Conservation (phyloP, 1,140 invertebrate species). For the Heliothis virescens region DNA sequence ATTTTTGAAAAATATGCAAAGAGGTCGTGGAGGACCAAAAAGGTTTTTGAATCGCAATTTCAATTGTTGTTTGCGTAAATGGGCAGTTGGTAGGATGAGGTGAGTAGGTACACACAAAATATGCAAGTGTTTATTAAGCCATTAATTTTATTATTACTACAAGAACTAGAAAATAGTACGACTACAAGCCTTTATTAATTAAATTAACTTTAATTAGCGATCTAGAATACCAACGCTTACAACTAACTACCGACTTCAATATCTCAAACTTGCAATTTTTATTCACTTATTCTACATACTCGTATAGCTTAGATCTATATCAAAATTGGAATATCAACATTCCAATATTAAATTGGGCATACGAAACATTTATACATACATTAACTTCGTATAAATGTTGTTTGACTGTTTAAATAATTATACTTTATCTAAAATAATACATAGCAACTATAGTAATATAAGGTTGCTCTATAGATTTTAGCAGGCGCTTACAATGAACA, state of each 20-base stretch:
- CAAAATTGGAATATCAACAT: conserved; percentile 5
- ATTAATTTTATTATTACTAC: too few species aligned
- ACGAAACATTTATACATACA: conserved; percentile 46
- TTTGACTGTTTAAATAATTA: conserved; percentile 45
- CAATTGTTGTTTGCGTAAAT: too few species aligned
- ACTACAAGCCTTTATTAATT: too few species aligned
- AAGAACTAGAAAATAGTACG: too few species aligned
- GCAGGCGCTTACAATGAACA: neutral
- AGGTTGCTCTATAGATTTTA: conserved; percentile 5
- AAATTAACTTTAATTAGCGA: neutral
- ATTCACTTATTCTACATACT: neutral
- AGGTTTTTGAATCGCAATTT: too few species aligned
- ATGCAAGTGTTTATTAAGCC: too few species aligned
- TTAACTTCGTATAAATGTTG: conserved; percentile 36
- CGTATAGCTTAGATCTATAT: neutral
- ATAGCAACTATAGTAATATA: neutral
- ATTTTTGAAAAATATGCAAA: too few species aligned
- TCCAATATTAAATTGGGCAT: conserved; percentile 61
- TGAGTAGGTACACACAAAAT: too few species aligned
- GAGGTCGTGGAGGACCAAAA: too few species aligned
- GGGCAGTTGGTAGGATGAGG: too few species aligned
- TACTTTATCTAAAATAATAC: neutral
- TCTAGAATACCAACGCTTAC: neutral
- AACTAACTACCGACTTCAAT: neutral
- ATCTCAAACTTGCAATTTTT: neutral